phyloP scores from a whole-genome alignment of 2,888 invertebrate genomes.

The Meganola albula region DNA sequence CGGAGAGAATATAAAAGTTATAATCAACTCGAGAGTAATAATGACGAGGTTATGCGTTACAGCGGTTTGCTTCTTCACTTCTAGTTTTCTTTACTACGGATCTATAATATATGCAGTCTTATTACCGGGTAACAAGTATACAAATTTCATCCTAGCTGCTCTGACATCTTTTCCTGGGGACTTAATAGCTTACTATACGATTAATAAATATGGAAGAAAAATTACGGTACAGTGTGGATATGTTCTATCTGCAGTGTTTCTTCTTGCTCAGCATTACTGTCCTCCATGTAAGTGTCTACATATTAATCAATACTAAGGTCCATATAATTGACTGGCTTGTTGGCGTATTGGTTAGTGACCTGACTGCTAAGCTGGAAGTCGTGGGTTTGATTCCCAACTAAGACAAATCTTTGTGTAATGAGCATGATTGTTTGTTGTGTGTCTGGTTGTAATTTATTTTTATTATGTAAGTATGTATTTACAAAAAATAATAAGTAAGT shows the following conservation, averaged over 20 bases:
- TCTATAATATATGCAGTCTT: slow-evolving; percentile 49
- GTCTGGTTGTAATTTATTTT: too few species aligned
- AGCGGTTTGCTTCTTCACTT: slow-evolving; percentile 53
- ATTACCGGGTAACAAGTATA: slow-evolving; percentile 59
- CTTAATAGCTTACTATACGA: slow-evolving; percentile 44
- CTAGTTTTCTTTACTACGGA: slow-evolving; percentile 59
- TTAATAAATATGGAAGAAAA: slow-evolving; percentile 51
- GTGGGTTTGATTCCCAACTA: too few species aligned
- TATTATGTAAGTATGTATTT: too few species aligned
- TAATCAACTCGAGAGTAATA: slow-evolving; percentile 51
- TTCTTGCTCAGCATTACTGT: slow-evolving; percentile 47
- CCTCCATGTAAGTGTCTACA: slow-evolving; percentile 47
- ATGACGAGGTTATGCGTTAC: slow-evolving; percentile 48
- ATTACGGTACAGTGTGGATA: slow-evolving; percentile 50
- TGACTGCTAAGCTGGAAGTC: too few species aligned
- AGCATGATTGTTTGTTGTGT: too few species aligned
- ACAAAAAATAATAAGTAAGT: too few species aligned
- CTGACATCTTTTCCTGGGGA: slow-evolving; percentile 59
- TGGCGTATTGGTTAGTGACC: too few species aligned
- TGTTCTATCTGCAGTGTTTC: slow-evolving; percentile 41
- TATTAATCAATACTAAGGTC: too few species aligned
- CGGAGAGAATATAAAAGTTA: slow-evolving; percentile 48
- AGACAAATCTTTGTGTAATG: too few species aligned
- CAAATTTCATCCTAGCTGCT: slow-evolving; percentile 51
- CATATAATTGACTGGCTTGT: too few species aligned